These are phyloP conservation scores for Sebastes vulpes DNA, from an alignment of 2,797 vertebrate species.

Conservation along the genomic window DNA sequence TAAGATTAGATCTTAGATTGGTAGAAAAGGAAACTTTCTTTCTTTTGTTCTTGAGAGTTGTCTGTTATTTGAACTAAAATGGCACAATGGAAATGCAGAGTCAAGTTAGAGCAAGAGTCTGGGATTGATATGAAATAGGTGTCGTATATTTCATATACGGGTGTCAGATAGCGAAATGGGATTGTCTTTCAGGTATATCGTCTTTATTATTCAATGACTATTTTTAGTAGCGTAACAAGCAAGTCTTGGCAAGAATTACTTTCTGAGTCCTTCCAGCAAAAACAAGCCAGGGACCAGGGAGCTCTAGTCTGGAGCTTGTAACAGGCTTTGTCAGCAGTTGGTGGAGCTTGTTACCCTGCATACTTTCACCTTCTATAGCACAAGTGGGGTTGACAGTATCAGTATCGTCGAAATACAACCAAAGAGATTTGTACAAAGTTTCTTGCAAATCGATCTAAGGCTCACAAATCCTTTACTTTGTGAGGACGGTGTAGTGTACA, in stretches of 20 bases:
- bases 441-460: neutral
- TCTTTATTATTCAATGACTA: conserved; percentile 4
- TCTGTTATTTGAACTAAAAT: conserved; percentile 8
- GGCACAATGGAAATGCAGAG: neutral
- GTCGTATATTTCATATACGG: conserved; percentile 33
- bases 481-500: neutral
- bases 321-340: conserved; percentile 1
- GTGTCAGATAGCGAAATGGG: conserved; percentile 9
- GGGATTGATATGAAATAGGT: conserved; percentile 39
- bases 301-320: neutral
- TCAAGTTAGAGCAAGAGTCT: conserved; percentile 24
- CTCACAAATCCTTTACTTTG: neutral
- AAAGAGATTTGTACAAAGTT: conserved; percentile 1
- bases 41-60: neutral
- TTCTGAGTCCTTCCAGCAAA: conserved; percentile 3
- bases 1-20: neutral
- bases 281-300: neutral
- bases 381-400: neutral
- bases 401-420: neutral
- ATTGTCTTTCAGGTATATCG: neutral
- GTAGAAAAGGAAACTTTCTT: neutral
- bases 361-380: conserved; percentile 1
- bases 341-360: neutral
- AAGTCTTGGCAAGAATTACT: neutral
- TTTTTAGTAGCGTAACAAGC: conserved; percentile 12